Conservation (phyloP, 2,888 invertebrate species). For the Eristalis pertinax region DNA sequence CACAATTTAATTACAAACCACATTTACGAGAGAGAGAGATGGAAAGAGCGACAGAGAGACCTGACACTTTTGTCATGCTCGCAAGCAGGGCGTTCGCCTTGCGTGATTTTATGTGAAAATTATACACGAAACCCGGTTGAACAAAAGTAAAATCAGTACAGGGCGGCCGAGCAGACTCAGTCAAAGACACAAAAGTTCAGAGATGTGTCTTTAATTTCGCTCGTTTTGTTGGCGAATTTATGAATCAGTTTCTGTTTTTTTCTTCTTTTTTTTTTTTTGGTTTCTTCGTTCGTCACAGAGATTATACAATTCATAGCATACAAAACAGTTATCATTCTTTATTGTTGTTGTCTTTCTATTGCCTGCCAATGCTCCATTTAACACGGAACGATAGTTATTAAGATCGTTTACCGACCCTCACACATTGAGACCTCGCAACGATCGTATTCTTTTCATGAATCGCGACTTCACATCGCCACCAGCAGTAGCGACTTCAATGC, state of each 20-base stretch:
- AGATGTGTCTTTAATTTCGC: constrained; percentile 24
- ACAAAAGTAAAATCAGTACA: constrained; percentile 17
- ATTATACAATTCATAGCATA: constrained; percentile 15
- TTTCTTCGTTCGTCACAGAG: constrained; percentile 1
- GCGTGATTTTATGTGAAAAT: constrained; percentile 3
- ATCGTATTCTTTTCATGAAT: constrained; percentile 22
- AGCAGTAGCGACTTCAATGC: background rate
- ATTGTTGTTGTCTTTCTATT: background rate
- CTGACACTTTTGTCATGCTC: background rate
- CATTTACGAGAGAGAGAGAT: no score
- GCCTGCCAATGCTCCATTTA: constrained; percentile 48
- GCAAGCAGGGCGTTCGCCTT: constrained; percentile 26
- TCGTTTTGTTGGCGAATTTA: constrained; percentile 22
- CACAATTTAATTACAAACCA: constrained; percentile 2
- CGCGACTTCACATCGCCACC: constrained; percentile 39
- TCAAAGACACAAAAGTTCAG: background rate
- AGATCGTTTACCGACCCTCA: constrained; percentile 43
- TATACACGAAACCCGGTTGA: background rate
- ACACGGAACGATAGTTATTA: constrained; percentile 33
- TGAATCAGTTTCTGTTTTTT: background rate
- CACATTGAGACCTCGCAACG: background rate
- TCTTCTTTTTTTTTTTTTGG: no score
- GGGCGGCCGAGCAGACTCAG: background rate
- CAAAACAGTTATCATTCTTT: constrained; percentile 5
- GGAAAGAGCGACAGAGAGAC: background rate